phyloP scores from a whole-genome alignment of 2,113 vertebrate species.

The Pholis gunnellus region DNA sequence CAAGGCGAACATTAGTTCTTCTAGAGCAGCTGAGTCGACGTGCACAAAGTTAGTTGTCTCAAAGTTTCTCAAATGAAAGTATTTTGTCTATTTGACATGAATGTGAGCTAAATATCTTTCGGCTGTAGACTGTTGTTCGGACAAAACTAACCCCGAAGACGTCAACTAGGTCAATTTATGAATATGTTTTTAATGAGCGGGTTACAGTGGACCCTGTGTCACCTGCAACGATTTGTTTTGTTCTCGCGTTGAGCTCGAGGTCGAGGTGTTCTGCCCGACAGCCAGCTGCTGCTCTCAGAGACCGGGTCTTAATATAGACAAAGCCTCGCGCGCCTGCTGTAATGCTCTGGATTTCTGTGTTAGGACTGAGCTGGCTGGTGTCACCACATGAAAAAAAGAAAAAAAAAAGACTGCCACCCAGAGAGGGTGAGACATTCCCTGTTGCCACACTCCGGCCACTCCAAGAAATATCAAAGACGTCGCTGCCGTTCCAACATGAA shows the following conservation, averaged over 20 bases:
- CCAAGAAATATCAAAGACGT: conserved; percentile 49
- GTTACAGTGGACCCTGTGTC: not conserved
- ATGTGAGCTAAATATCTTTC: not conserved
- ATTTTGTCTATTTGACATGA: not conserved
- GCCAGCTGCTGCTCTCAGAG: conserved; percentile 77
- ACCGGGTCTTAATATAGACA: conserved; percentile 76
- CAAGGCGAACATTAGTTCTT: not conserved
- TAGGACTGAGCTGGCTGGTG: conserved; percentile 37
- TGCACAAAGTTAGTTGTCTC: not conserved
- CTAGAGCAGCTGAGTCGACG: not conserved
- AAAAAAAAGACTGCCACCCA: conserved; percentile 18
- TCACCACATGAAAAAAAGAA: conserved; percentile 6
- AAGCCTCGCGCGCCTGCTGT: not conserved
- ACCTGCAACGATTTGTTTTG: conserved; percentile 5
- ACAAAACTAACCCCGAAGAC: not conserved
- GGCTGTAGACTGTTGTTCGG: not conserved
- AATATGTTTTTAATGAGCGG: not conserved
- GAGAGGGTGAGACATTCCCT: conserved; percentile 57
- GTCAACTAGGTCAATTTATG: not conserved
- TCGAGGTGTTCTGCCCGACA: conserved; percentile 57
- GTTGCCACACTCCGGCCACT: conserved; percentile 40
- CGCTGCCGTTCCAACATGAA: conserved; percentile 14
- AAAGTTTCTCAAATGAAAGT: not conserved
- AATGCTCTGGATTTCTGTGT: conserved; percentile 49
- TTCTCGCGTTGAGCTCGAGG: conserved; percentile 8